These are phyloP conservation scores for Pollachius pollachius DNA, from an alignment of 2,113 vertebrate genomes.

Conservation along the genomic window DNA sequence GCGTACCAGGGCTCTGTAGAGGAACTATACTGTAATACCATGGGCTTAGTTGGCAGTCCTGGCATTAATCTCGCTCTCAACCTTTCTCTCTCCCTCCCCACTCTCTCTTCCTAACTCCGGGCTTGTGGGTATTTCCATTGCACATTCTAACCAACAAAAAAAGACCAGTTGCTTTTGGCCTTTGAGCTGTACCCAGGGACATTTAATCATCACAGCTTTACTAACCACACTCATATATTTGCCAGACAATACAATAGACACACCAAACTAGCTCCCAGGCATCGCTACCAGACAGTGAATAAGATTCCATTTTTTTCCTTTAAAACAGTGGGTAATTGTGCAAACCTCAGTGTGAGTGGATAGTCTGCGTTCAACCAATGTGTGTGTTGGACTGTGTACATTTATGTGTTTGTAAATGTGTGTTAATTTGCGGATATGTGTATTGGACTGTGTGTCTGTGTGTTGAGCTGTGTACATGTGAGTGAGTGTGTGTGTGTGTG, in stretches of 20 bases:
- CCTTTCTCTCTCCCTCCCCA: conserved; percentile 32
- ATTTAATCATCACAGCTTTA: conserved; percentile 64
- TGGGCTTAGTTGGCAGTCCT: conserved; percentile 32
- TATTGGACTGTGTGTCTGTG: neutral
- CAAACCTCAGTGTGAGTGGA: conserved; percentile 38
- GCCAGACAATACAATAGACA: conserved; percentile 61
- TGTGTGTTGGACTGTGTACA: neutral
- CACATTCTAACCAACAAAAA: conserved; percentile 62
- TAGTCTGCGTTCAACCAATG: conserved; percentile 7
- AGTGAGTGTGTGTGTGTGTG: too few species aligned
- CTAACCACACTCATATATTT: conserved; percentile 50
- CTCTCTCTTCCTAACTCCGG: conserved; percentile 34
- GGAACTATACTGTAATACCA: conserved; percentile 25
- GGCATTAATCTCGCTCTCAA: conserved; percentile 11
- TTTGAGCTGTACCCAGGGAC: conserved; percentile 48
- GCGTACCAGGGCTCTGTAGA: conserved; percentile 40
- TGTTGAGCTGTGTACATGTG: neutral
- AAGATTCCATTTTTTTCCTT: conserved; percentile 23
- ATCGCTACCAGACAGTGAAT: conserved; percentile 28
- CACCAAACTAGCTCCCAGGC: conserved; percentile 48
- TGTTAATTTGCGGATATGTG: too few species aligned
- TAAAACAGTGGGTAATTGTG: conserved; percentile 30
- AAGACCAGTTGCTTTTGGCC: conserved; percentile 67
- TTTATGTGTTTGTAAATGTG: too few species aligned
- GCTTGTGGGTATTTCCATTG: conserved; percentile 63